Base-by-base conservation (phyloP, 1,140 invertebrate genomes). In the Schlechtendalia chinensis region DNA sequence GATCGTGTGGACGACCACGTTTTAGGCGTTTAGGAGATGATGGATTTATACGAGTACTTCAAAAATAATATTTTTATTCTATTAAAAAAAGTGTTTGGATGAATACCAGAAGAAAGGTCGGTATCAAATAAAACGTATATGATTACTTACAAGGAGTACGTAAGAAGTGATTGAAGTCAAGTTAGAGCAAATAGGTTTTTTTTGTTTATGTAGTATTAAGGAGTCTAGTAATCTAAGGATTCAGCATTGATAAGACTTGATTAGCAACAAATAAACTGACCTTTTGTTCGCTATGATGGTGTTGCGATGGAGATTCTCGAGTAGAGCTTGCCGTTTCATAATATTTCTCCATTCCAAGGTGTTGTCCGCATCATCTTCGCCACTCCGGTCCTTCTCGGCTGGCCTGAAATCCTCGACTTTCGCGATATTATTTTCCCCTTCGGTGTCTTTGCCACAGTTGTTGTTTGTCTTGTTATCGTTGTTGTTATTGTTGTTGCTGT, bases 321-420 rank as follows among this genome's bases (percentile, higher is more conserved):
- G 75, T 39, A 79, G 45, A 4, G 75, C 75, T 81, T 83, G 83
- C 19, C 82, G 69, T 81, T 82, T 83, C 59, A 83, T 83, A 53
- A 83, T 83, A 67, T 80, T 82, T 19, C 81, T 80, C 83, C 83
- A 83, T 54, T 82, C 82, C 39, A 82, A 54, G 1, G 83, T 81
- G 27, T 80, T 77, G 58, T 83, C 82, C 6, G 82, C 80, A 29
- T 82, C 81, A 14, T 79, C 80, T 1, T 80, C 81, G 10, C 67
- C 56, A 14, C n/a, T 58, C 22, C 56, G 58, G 29, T 67, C 80
- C 8, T 17, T 69, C 3, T 82, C 74, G 24, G 67, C 50, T 14
- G 56, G 16, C 27, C 47, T 53, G 54, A 77, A 82, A 29, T 82
- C 67, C 29, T 82, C 77, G 3, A 63, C 81, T 19, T 45, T 29